Conservation (phyloP, 92 coral and sea anemone species). For the Virgularia gustaviana region DNA sequence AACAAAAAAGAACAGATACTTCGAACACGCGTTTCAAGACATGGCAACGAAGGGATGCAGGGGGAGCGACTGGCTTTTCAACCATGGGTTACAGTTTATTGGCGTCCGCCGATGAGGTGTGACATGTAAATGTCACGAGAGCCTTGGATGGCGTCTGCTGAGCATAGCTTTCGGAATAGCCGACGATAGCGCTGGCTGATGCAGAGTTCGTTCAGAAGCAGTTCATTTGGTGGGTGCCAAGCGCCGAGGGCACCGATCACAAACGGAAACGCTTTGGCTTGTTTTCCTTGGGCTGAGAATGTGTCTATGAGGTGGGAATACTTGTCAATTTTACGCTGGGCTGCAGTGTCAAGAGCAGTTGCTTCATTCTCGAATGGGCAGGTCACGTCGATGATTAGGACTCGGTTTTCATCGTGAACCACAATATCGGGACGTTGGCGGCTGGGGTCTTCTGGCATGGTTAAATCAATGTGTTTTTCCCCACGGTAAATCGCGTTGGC, state of each 20-base stretch:
- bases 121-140: slow-evolving; percentile 10
- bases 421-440: slow-evolving; percentile 23
- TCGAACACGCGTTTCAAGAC: too few species aligned
- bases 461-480: background rate
- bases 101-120: background rate
- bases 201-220: background rate
- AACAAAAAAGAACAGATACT: background rate
- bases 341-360: background rate
- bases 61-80: too few species aligned
- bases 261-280: slow-evolving; percentile 7
- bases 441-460: slow-evolving; percentile 6
- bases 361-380: slow-evolving; percentile 37
- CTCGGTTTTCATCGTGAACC: slow-evolving; percentile 5
- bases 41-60: background rate
- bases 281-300: background rate
- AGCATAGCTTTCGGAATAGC: slow-evolving; percentile 21
- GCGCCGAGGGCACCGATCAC: slow-evolving; percentile 32
- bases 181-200: slow-evolving; percentile 10
- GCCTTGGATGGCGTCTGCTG: slow-evolving; percentile 3
- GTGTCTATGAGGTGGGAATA: slow-evolving; percentile 7
- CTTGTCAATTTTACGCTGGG: background rate
- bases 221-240: slow-evolving; percentile 12
- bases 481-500: slow-evolving; percentile 13
- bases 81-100: background rate
- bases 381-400: slow-evolving; percentile 12